Evolutionary conservation across 2,113 vertebrate genomes (phyloP), one percentile per base, ranked within the genome.

Genomic region (Stigmatopora nigra): DNA sequence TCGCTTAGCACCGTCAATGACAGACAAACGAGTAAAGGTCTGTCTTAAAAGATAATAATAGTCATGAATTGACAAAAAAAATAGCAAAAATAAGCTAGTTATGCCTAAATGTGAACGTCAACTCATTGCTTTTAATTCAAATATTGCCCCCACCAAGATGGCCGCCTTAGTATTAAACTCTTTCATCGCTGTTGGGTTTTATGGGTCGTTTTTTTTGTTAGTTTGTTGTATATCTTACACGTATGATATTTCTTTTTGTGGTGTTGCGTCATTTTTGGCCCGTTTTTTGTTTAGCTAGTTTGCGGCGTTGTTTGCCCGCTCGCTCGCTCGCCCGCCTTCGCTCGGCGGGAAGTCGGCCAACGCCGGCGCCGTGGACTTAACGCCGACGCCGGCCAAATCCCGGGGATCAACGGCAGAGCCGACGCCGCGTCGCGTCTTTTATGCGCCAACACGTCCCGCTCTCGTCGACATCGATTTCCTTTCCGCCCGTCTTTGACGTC

Each of bases 361-460:
- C 5, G 52, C 36, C 11, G 35, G 20, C 15, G 22, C 5, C 9
- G 35, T 16, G 17, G 57, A n/a, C 38, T 61, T 45, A 61, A 22
- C 16, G 59, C 3, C 47, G 65, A 78, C 66, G 63, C 22, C 0
- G 63, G 14, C 59, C 70, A 82, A 85, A 85, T 84, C 81, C 79
- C 11, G 14, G 5, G 71, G 78, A 82, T 87, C 82, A 82, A 74
- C 51, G 10, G 25, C 70, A 71, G 73, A 66, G 65, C 60, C 48
- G 59, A 55, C 44, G 22, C 70, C 4, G 69, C 52, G 44, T 65
- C 17, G 46, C 60, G 4, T 60, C 73, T 74, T 69, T 84, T 72
- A 84, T 85, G 80, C 81, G 66, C 78, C 78, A 85, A 82, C 81
- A 85, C 73, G 71, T 77, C 75, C 70, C 66, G 61, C 31, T 71